Evolutionary conservation across 1,140 invertebrate species (phyloP), one percentile per base, ranked within the genome.

Genomic region (Spodoptera litura): DNA sequence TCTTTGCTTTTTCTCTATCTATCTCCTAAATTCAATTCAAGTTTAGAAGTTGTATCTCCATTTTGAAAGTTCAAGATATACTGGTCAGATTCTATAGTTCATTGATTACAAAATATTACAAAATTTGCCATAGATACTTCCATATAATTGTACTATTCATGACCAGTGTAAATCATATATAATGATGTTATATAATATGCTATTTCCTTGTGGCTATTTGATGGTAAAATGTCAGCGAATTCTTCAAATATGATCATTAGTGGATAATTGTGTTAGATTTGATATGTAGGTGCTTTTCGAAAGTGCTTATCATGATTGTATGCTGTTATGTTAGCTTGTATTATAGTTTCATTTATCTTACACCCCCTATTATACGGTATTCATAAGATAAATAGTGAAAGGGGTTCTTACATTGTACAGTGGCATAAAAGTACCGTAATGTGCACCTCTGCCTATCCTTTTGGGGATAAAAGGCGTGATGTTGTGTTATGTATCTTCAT

Each of bases 101-200:
- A 64, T 49, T 64, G 35, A 11, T 64, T 64, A 64, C 10, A 38
- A 20, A 64, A 49, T 13, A 4, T 35, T 13, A 2, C 31, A 10
- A 8, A 1, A 49, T 64, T 64, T 49, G 15, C 61, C 44, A 64
- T 20, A 35, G 38, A 64, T 64, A 64, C 15, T 64, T 64, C 49
- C 38, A 64, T 15, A 2, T 20, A 64, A 64, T 64, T 49, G 15
- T 64, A 64, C 20, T 64, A 31, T 44, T 62, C 38, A n/a, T 52
- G 52, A 53, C 52, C 49, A 68, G 25, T 51, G 15, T 52, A 51
- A 68, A 31, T 68, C 44, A 8, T 51, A 11, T 31, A 3, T 68
- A 53, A 52, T 68, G 20, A 12, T 66, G 10, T 68, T 68, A 53
- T 53, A 20, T 6, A 68, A 68, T 68, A 51, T 66, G 49, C 10